Evolutionary conservation across 2,797 vertebrate genomes (phyloP).

Genomic region (Okamejei kenojei): DNA sequence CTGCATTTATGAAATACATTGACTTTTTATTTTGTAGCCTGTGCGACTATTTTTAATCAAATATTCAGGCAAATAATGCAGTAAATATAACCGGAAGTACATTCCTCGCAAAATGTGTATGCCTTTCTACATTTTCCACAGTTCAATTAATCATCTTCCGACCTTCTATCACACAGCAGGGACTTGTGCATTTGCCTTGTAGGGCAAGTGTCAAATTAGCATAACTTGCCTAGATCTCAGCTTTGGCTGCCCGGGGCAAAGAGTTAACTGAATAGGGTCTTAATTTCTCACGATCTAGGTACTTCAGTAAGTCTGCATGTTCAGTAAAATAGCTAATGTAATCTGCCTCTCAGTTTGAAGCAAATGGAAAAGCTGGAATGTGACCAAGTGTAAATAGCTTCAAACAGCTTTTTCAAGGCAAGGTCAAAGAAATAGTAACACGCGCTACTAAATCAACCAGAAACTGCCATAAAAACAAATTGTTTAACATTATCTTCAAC

Average conservation of each 20-base stretch:
- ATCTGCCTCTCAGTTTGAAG: constrained; percentile 50
- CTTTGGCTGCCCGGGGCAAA: constrained; percentile 33
- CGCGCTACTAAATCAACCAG: constrained; percentile 56
- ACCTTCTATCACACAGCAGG: constrained; percentile 29
- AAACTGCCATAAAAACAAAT: constrained; percentile 65
- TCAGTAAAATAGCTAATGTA: constrained; percentile 36
- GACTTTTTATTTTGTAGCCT: background rate
- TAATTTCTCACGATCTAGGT: constrained; percentile 36
- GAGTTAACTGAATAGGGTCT: constrained; percentile 33
- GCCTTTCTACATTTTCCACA: constrained; percentile 40
- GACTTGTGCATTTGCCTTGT: constrained; percentile 35
- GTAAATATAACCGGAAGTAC: constrained; percentile 47
- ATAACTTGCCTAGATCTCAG: constrained; percentile 35
- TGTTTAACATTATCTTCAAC: constrained; percentile 60
- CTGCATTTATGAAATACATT: background rate
- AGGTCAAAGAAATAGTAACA: constrained; percentile 47
- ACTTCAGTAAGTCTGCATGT: background rate
- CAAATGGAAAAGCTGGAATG: constrained; percentile 48
- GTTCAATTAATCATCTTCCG: constrained; percentile 37
- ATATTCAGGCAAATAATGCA: constrained; percentile 46
- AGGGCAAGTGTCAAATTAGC: constrained; percentile 38
- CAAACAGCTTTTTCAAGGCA: constrained; percentile 66
- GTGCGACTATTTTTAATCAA: background rate
- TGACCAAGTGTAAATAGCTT: constrained; percentile 62
- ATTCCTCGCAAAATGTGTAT: constrained; percentile 45